Evolutionary conservation across 2,797 vertebrate genomes (phyloP).

Genomic region (Hyperoplus lanceolatus): DNA sequence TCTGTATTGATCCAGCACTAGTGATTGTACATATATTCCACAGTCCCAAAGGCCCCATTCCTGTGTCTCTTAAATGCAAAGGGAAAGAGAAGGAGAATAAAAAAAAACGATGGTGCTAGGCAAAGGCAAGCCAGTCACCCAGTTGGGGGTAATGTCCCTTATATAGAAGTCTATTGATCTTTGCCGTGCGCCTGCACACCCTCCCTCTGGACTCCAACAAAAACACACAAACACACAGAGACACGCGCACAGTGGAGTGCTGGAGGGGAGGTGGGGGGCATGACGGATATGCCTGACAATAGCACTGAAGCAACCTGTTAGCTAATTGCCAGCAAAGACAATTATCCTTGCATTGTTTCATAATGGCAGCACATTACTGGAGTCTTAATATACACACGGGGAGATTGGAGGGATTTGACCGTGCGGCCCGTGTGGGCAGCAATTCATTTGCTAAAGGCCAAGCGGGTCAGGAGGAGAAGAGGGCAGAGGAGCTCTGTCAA

Average conservation of each 20-base stretch:
- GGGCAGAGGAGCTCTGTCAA: constrained; percentile 83
- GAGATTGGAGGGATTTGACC: constrained; percentile 93
- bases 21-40: constrained; percentile 90
- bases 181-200: constrained; percentile 81
- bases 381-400: constrained; percentile 94
- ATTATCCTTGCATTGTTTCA: constrained; percentile 97
- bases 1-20: constrained; percentile 90
- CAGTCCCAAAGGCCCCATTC: constrained; percentile 85
- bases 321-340: constrained; percentile 99
- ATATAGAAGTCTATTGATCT: constrained; percentile 98
- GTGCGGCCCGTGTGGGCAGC: constrained; percentile 88
- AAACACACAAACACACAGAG: constrained; percentile 67
- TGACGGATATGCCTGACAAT: constrained; percentile 97
- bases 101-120: constrained; percentile 85
- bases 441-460: constrained; percentile 92
- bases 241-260: constrained; percentile 59
- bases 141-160: constrained; percentile 94
- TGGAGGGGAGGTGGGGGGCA: constrained; percentile 81
- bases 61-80: constrained; percentile 87
- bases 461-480: constrained; percentile 86
- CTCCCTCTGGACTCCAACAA: constrained; percentile 74
- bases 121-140: constrained; percentile 90
- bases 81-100: constrained; percentile 86
- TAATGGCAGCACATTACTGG: constrained; percentile 97
- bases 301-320: constrained; percentile 96